Percentiles rank a stretch among this genome's conserved stretches.
Conservation (phyloP, 2,888 invertebrate species). For the Dasypolia templi region DNA sequence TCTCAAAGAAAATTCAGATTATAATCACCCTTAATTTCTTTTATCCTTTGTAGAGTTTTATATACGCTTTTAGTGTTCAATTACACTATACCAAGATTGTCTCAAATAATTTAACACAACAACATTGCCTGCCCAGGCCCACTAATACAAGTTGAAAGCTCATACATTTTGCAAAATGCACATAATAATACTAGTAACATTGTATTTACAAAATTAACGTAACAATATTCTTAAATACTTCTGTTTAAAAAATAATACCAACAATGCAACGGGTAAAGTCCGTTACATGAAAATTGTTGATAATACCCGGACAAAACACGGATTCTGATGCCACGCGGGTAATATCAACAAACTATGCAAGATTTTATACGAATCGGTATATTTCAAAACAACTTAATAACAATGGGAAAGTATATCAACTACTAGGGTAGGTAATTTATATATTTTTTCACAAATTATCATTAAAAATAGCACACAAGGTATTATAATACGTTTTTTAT, state of each 20-base stretch:
- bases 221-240: constrained; percentile 43
- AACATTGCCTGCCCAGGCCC: constrained; percentile 50
- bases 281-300: constrained; percentile 19
- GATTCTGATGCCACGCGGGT: constrained; percentile 18
- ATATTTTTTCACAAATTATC: constrained; percentile 59
- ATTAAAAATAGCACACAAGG: constrained; percentile 66
- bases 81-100: not conserved
- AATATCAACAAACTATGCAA: constrained; percentile 38
- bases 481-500: constrained; percentile 70
- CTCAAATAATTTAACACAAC: constrained; percentile 36
- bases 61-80: not conserved
- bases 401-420: constrained; percentile 44
- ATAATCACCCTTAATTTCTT: not conserved
- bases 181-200: constrained; percentile 67
- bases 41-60: not conserved
- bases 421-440: constrained; percentile 46
- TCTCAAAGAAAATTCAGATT: constrained; percentile 37
- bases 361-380: constrained; percentile 37
- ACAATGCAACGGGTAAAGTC: constrained; percentile 12
- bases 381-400: constrained; percentile 49
- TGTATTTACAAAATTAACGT: constrained; percentile 65
- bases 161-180: constrained; percentile 76
- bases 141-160: constrained; percentile 73
- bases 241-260: constrained; percentile 19
- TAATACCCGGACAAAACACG: not conserved